A percentile compares a stretch with the other conserved stretches of the same genome.
Evolutionary conservation across 1,140 invertebrate genomes (phyloP).

Genomic region (Ceratina japonica): DNA sequence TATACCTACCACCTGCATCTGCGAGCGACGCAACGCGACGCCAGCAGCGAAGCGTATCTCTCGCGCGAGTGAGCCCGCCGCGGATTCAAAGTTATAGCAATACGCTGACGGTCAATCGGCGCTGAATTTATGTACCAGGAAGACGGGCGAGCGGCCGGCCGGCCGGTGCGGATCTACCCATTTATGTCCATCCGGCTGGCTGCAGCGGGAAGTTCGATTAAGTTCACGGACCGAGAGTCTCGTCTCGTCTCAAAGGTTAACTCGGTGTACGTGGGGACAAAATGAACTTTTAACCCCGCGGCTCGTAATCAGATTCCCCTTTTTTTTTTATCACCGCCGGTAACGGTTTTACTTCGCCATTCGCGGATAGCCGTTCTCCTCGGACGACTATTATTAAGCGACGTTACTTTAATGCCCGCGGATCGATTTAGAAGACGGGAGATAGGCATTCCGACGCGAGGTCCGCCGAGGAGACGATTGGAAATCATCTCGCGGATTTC

Average conservation of each 20-base stretch:
- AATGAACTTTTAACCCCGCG: not conserved
- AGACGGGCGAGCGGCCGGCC: conserved; percentile 19
- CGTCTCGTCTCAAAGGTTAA: not conserved
- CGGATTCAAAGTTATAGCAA: conserved; percentile 37
- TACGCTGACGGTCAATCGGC: conserved; percentile 47
- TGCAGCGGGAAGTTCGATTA: conserved; percentile 42
- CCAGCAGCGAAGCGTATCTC: conserved; percentile 57
- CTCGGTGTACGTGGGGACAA: no score
- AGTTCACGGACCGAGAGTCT: conserved; percentile 52
- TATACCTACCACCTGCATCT: conserved; percentile 1
- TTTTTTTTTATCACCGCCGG: no score
- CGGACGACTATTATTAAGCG: no score
- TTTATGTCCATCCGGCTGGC: conserved; percentile 42
- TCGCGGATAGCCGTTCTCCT: no score
- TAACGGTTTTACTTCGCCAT: no score
- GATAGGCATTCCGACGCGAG: no score
- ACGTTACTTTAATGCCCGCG: no score
- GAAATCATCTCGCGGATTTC: no score
- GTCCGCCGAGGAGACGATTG: no score
- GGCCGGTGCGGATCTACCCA: conserved; percentile 46
- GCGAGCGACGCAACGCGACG: conserved; percentile 40
- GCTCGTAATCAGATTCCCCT: not conserved
- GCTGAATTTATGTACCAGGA: conserved; percentile 60
- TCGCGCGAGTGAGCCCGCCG: conserved; percentile 4
- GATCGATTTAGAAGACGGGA: no score